phyloP scores from a whole-genome alignment of 2,888 invertebrate species.

The Agrochola litura region DNA sequence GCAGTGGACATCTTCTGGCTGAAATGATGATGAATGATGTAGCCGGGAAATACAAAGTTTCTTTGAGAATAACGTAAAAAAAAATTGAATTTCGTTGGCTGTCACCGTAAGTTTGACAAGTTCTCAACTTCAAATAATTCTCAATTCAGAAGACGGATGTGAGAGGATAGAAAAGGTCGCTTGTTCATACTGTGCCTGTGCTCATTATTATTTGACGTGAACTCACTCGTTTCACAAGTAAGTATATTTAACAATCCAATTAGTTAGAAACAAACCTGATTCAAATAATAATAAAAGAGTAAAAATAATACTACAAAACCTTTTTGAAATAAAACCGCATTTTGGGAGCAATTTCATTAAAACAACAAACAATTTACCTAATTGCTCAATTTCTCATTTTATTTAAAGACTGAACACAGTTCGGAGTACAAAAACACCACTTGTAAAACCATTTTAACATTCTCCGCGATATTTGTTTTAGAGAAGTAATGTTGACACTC shows the following conservation, averaged over 20 bases:
- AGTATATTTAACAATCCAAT: neutral
- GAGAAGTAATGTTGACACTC: conserved; percentile 4
- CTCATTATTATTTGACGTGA: neutral
- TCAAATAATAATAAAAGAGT: neutral
- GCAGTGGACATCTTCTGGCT: too few relatives aligned
- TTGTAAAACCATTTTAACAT: conserved; percentile 7
- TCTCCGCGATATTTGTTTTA: conserved; percentile 1
- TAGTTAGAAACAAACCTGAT: neutral
- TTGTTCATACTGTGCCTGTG: neutral
- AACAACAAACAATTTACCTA: neutral
- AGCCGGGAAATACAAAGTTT: too few relatives aligned
- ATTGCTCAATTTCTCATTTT: neutral
- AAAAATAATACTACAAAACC: neutral
- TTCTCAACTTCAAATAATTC: neutral
- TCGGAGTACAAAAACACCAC: neutral
- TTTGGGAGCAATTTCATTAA: neutral
- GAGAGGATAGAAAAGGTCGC: neutral
- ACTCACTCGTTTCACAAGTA: neutral
- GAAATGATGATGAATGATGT: too few relatives aligned
- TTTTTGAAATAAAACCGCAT: neutral
- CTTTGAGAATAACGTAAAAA: too few relatives aligned
- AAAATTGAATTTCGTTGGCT: too few relatives aligned
- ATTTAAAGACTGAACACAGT: neutral
- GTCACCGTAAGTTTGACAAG: neutral
- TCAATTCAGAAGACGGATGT: neutral